Evolutionary conservation across 2,797 vertebrate species (phyloP).

Genomic region (Artibeus jamaicensis): DNA sequence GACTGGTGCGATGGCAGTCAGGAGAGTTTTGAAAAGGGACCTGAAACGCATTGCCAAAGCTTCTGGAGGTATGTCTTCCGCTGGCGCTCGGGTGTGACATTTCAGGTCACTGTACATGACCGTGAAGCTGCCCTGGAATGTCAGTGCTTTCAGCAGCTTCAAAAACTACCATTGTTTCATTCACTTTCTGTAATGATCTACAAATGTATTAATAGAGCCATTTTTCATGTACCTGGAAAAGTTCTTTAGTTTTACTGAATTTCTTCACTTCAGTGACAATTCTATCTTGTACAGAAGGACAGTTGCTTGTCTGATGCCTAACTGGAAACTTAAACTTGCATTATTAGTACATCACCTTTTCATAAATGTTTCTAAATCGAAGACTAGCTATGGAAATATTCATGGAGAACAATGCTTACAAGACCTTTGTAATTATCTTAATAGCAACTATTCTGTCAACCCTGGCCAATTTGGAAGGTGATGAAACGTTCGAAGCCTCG

Average conservation of each 20-base stretch:
- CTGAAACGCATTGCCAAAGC: conserved; percentile 97
- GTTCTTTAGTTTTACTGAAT: neutral
- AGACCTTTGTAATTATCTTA: conserved; percentile 51
- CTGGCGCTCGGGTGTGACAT: fast-evolving
- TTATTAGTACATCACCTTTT: neutral
- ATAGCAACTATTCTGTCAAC: conserved; percentile 92
- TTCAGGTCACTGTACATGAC: fast-evolving
- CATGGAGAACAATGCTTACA: neutral
- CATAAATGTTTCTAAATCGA: neutral
- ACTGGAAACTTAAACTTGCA: neutral
- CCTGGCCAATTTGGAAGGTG: conserved; percentile 96
- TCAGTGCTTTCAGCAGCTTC: neutral
- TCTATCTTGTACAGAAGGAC: neutral
- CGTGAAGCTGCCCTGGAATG: fast-evolving
- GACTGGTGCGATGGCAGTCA: conserved; percentile 94
- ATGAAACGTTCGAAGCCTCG: conserved; percentile 93
- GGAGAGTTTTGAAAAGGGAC: conserved; percentile 95
- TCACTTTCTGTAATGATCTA: neutral
- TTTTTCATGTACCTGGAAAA: neutral
- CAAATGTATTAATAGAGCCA: neutral
- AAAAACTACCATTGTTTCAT: neutral
- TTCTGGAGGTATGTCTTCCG: conserved; percentile 89
- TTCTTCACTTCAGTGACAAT: neutral
- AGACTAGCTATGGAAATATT: neutral
- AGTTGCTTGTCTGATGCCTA: neutral